Conservation (phyloP, 2,888 invertebrate genomes). For the Epirrhoe tristata region DNA sequence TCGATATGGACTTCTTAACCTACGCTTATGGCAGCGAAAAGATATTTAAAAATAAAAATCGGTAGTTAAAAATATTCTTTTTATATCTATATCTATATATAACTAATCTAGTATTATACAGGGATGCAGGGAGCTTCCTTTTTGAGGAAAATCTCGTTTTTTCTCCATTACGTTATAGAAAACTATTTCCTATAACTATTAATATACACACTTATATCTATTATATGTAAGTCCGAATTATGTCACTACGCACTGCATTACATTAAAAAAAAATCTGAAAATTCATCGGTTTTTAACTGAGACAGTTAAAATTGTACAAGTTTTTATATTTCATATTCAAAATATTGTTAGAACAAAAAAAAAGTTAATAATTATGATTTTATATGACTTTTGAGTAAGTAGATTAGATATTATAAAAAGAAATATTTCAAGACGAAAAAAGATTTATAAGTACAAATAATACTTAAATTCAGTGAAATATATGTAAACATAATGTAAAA, state of each 20-base stretch:
- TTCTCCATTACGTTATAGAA: slow-evolving; percentile 53
- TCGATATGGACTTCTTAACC: slow-evolving; percentile 59
- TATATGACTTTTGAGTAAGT: neutral
- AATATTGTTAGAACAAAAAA: neutral
- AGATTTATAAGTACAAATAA: neutral
- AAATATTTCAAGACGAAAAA: neutral
- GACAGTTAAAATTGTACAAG: slow-evolving; percentile 21
- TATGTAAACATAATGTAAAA: slow-evolving; percentile 3
- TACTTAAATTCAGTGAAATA: neutral
- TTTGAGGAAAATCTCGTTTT: slow-evolving; percentile 40
- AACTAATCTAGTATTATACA: slow-evolving; percentile 75
- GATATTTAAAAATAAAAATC: slow-evolving; percentile 46
- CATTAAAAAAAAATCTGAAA: slow-evolving; percentile 22
- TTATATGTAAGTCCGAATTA: slow-evolving; percentile 58
- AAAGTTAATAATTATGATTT: neutral
- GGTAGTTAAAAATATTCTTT: slow-evolving; percentile 79
- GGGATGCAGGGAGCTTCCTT: slow-evolving; percentile 45
- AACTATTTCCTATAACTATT: slow-evolving; percentile 65
- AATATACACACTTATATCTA: slow-evolving; percentile 69
- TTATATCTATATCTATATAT: slow-evolving; percentile 66
- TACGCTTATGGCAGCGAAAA: slow-evolving; percentile 78
- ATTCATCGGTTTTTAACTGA: slow-evolving; percentile 6
- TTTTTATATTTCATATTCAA: neutral
- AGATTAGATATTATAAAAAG: neutral
- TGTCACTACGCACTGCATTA: slow-evolving; percentile 70